Percentiles rank a stretch among this genome's conserved stretches.
Conservation (phyloP, 2,888 invertebrate species). For the Caenorhabditis sp. region DNA sequence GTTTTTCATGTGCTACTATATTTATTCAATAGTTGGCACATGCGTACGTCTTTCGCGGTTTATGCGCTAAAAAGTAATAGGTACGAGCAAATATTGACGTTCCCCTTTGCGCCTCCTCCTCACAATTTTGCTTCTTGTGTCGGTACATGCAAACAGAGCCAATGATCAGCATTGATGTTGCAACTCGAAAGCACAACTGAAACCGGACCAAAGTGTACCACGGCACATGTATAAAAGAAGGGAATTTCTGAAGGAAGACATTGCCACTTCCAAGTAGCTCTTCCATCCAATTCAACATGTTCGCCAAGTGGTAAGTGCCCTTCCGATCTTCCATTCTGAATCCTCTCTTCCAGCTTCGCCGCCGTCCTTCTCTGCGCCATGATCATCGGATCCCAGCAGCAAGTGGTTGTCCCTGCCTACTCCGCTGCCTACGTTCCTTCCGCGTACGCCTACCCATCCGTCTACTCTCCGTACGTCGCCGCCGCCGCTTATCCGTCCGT, state of each 20-base stretch:
- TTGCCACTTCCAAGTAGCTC: constrained; percentile 26
- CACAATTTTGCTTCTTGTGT: not conserved
- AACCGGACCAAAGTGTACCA: no score
- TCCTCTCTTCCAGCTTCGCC: constrained; percentile 32
- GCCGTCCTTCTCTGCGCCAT: constrained; percentile 50
- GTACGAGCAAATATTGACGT: constrained; percentile 12
- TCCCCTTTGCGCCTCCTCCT: not conserved
- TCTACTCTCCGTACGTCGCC: constrained; percentile 46
- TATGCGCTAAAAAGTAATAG: constrained; percentile 11
- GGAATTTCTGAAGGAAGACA: not conserved
- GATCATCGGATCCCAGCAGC: constrained; percentile 42
- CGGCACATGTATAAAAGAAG: constrained; percentile 9
- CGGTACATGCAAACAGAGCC: not conserved
- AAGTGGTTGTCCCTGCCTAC: constrained; percentile 47
- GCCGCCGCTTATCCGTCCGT: constrained; percentile 44
- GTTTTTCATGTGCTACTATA: constrained; percentile 22
- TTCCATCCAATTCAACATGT: constrained; percentile 31
- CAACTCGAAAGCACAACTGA: no score
- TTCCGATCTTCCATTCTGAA: not conserved
- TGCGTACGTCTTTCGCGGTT: constrained; percentile 37
- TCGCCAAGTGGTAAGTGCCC: constrained; percentile 50
- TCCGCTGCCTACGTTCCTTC: constrained; percentile 47
- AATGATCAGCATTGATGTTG: not conserved
- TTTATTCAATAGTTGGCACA: constrained; percentile 49
- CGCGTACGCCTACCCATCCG: constrained; percentile 43